Percentiles rank a stretch among this genome's conserved stretches.
Evolutionary conservation across 2,888 invertebrate genomes (phyloP).

Genomic region (Apeira syringaria): DNA sequence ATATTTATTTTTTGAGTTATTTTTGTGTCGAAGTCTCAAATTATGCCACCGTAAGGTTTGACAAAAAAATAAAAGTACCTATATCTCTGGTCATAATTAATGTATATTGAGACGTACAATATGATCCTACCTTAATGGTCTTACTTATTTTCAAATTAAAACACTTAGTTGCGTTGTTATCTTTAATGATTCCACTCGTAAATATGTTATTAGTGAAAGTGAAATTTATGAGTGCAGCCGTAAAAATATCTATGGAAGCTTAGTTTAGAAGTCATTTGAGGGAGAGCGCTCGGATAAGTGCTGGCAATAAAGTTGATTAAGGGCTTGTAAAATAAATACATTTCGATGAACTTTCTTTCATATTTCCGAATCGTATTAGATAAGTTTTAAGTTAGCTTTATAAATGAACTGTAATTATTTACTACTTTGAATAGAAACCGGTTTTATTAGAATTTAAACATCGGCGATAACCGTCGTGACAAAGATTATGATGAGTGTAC

Average conservation of each 20-base stretch:
- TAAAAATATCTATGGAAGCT: slow-evolving; percentile 46
- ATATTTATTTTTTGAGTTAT: no score
- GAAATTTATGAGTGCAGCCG: slow-evolving; percentile 49
- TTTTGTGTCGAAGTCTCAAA: no score
- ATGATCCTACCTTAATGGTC: not conserved
- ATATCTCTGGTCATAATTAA: no score
- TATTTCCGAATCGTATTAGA: slow-evolving; percentile 43
- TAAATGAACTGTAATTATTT: slow-evolving; percentile 46
- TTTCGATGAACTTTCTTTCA: slow-evolving; percentile 63
- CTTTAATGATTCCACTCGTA: slow-evolving; percentile 27
- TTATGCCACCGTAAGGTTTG: no score
- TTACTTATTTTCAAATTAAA: slow-evolving; percentile 22
- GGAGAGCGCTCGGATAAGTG: slow-evolving; percentile 45
- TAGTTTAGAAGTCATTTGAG: slow-evolving; percentile 45
- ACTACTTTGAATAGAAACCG: no score
- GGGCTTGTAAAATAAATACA: slow-evolving; percentile 65
- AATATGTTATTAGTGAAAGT: slow-evolving; percentile 54
- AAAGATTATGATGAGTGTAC: no score
- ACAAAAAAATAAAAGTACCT: no score
- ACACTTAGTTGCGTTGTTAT: slow-evolving; percentile 20
- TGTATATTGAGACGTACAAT: no score
- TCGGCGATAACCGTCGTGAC: no score
- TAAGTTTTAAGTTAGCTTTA: slow-evolving; percentile 37
- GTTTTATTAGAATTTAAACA: no score
- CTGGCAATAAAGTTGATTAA: slow-evolving; percentile 62